Evolutionary conservation across 92 coral and sea anemone species (phyloP).

Genomic region (Bergia puertoricense): DNA sequence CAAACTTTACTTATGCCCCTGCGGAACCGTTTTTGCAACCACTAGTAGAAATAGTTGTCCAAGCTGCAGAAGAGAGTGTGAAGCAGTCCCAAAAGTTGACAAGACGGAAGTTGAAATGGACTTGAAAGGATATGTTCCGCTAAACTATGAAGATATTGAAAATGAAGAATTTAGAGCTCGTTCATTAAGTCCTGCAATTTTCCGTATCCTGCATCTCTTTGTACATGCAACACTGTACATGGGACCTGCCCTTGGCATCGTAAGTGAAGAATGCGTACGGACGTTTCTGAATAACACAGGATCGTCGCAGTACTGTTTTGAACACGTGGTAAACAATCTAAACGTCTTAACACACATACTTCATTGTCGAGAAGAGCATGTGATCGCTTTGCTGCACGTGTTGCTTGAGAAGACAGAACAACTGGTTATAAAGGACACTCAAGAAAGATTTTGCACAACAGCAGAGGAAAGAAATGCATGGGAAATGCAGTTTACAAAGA

Average conservation of each 20-base stretch:
- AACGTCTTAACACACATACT: constrained; percentile 27
- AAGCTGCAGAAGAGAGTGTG: constrained; percentile 19
- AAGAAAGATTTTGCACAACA: constrained; percentile 31
- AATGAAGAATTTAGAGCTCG: not conserved
- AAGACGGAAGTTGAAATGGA: not conserved
- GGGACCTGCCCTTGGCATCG: constrained; percentile 42
- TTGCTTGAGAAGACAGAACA: constrained; percentile 30
- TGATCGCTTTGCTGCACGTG: constrained; percentile 44
- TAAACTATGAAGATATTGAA: not conserved
- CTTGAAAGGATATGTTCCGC: constrained; percentile 8
- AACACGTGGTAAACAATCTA: constrained; percentile 40
- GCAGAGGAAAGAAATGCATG: constrained; percentile 25
- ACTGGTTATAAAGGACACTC: constrained; percentile 30
- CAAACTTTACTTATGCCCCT: not conserved
- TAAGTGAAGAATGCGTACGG: constrained; percentile 21
- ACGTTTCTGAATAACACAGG: constrained; percentile 13
- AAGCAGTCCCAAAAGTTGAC: not conserved
- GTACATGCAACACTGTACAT: constrained; percentile 53
- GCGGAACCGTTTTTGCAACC: not conserved
- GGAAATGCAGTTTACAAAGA: constrained; percentile 47
- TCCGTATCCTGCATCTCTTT: constrained; percentile 51
- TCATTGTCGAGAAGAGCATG: constrained; percentile 24
- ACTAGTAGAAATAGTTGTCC: constrained; percentile 2
- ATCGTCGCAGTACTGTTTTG: constrained; percentile 43
- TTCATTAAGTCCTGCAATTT: constrained; percentile 41